These are phyloP conservation scores for Incurvaria masculella DNA, from an alignment of 2,888 invertebrate genomes.

Conservation along the genomic window DNA sequence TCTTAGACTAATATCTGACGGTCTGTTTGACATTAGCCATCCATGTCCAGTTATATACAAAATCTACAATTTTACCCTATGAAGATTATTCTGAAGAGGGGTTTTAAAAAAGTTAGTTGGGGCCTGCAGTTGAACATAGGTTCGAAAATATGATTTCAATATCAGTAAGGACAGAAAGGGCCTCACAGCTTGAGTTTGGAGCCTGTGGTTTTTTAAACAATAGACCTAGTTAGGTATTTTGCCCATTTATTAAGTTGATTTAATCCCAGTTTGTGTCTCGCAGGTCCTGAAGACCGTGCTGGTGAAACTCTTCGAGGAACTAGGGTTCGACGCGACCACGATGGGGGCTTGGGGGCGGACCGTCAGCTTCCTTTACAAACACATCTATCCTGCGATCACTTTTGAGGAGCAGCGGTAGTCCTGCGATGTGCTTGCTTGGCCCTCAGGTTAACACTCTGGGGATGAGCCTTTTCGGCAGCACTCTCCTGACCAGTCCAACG, in stretches of 20 bases:
- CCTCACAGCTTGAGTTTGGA: slow-evolving; percentile 1
- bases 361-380: slow-evolving; percentile 29
- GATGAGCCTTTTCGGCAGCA: no score
- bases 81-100: no score
- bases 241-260: background rate
- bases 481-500: no score
- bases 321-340: slow-evolving; percentile 22
- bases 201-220: slow-evolving; percentile 5
- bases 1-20: no score
- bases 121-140: slow-evolving; percentile 7
- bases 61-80: no score
- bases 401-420: background rate
- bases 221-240: slow-evolving; percentile 1
- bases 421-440: no score
- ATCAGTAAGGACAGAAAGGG: slow-evolving; percentile 3
- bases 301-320: slow-evolving; percentile 25
- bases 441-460: no score
- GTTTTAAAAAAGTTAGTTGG: slow-evolving; percentile 7
- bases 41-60: no score
- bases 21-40: no score
- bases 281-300: slow-evolving; percentile 32
- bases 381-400: slow-evolving; percentile 20
- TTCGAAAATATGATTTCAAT: slow-evolving; percentile 6
- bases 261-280: slow-evolving; percentile 3
- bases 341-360: slow-evolving; percentile 29